These are phyloP conservation scores for Chlorodrepanis virens DNA, from an alignment of 2,113 vertebrate species.

Conservation along the genomic window DNA sequence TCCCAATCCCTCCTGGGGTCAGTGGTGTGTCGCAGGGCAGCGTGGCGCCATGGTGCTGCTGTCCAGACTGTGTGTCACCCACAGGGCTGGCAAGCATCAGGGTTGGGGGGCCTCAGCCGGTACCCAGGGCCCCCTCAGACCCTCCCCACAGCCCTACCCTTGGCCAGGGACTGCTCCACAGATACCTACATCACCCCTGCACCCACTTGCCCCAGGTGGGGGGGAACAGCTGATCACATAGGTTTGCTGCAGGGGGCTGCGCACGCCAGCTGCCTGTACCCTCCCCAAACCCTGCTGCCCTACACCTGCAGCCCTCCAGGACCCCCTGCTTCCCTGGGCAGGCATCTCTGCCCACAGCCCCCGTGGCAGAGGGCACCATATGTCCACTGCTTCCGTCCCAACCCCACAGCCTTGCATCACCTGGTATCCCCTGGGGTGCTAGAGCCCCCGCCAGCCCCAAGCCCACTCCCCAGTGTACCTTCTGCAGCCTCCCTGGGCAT, in stretches of 20 bases:
- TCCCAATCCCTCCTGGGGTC: not conserved
- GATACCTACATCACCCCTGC: not conserved
- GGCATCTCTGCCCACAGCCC: not conserved
- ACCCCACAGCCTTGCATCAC: rapidly evolving
- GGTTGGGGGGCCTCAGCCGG: not conserved
- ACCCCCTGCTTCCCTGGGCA: not conserved
- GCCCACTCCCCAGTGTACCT: constrained; percentile 63
- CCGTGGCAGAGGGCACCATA: not conserved
- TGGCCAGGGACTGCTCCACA: not conserved
- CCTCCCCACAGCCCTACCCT: not conserved
- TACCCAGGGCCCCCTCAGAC: not conserved
- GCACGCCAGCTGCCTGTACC: not conserved
- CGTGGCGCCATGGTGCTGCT: not conserved
- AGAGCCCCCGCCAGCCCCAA: not conserved
- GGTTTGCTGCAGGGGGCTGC: not conserved
- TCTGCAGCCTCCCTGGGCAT: constrained; percentile 73
- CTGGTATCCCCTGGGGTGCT: rapidly evolving
- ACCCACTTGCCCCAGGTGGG: rapidly evolving
- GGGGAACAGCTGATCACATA: rapidly evolving
- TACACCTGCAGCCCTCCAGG: not conserved
- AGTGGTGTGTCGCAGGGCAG: not conserved
- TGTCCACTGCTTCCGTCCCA: not conserved
- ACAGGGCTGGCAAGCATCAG: rapidly evolving
- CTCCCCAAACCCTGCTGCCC: not conserved
- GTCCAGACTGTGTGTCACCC: rapidly evolving